Evolutionary conservation across 2,888 invertebrate genomes (phyloP).

Genomic region (Taenaris catops): DNA sequence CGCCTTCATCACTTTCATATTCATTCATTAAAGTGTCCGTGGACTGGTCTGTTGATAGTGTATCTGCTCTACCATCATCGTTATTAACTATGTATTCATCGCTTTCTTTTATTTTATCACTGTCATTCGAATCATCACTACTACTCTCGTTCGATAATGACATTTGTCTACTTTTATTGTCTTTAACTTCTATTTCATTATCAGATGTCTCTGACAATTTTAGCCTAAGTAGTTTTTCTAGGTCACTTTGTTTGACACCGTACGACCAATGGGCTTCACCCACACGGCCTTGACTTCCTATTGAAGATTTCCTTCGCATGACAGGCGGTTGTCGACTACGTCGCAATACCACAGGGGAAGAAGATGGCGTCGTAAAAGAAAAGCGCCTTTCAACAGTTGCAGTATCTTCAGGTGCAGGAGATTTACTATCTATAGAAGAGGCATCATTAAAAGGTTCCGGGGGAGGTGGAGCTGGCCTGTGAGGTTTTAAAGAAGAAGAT

Average conservation of each 20-base stretch:
- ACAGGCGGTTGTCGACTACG: conserved; percentile 67
- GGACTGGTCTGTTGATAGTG: conserved; percentile 65
- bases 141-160: conserved; percentile 36
- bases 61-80: conserved; percentile 57
- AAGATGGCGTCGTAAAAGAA: conserved; percentile 55
- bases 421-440: conserved; percentile 45
- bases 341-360: conserved; percentile 55
- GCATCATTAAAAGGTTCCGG: conserved; percentile 57
- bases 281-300: conserved; percentile 42
- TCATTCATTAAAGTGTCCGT: conserved; percentile 71
- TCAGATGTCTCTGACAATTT: conserved; percentile 64
- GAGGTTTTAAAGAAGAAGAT: conserved; percentile 50
- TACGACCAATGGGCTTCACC: conserved; percentile 71
- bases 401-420: conserved; percentile 38
- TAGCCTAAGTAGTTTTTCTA: conserved; percentile 62
- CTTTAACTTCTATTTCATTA: conserved; percentile 52
- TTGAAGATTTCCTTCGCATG: conserved; percentile 61
- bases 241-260: conserved; percentile 66
- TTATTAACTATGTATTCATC: conserved; percentile 56
- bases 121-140: conserved; percentile 50
- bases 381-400: conserved; percentile 43
- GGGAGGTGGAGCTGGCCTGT: conserved; percentile 69
- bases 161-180: conserved; percentile 24
- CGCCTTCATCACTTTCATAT: conserved; percentile 57
- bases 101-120: conserved; percentile 46